Percentiles rank a stretch among this genome's conserved stretches.
Evolutionary conservation across 2,113 vertebrate genomes (phyloP).

Genomic region (Haliaeetus leucogaster): DNA sequence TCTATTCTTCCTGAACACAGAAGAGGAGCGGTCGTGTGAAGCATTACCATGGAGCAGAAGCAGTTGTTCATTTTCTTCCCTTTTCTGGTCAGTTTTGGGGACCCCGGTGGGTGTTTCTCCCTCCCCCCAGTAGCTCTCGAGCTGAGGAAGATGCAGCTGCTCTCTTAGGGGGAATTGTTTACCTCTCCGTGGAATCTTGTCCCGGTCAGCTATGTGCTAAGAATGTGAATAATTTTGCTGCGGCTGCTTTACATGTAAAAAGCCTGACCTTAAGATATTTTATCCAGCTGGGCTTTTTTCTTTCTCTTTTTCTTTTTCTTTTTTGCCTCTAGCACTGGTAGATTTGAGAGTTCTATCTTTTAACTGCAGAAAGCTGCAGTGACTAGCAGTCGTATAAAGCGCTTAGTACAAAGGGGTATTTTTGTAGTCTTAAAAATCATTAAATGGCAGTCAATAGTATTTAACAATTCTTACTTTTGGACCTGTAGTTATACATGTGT

Average conservation of each 20-base stretch:
- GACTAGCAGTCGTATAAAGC: not conserved
- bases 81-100: not conserved
- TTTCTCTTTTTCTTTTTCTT: not conserved
- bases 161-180: constrained; percentile 54
- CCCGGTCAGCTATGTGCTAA: constrained; percentile 62
- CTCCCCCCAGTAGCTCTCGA: not conserved
- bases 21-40: not conserved
- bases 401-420: not conserved
- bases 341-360: constrained; percentile 12
- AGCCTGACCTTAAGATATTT: constrained; percentile 54
- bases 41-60: not conserved
- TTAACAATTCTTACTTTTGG: not conserved
- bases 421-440: not conserved
- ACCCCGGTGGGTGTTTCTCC: not conserved
- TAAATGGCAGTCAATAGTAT: not conserved
- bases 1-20: not conserved
- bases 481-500: not conserved
- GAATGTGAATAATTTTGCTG: constrained; percentile 68
- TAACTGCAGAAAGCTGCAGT: not conserved
- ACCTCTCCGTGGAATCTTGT: constrained; percentile 50
- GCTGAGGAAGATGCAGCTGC: constrained; percentile 57
- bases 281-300: not conserved
- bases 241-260: constrained; percentile 59
- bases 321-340: not conserved
- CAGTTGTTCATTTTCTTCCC: not conserved